A percentile compares a stretch with the other conserved stretches of the same genome.
Evolutionary conservation across 30 jellyfish, hydroid and myxozoan species (phyloP).

Genomic region (Pseudorhiza aurosa): DNA sequence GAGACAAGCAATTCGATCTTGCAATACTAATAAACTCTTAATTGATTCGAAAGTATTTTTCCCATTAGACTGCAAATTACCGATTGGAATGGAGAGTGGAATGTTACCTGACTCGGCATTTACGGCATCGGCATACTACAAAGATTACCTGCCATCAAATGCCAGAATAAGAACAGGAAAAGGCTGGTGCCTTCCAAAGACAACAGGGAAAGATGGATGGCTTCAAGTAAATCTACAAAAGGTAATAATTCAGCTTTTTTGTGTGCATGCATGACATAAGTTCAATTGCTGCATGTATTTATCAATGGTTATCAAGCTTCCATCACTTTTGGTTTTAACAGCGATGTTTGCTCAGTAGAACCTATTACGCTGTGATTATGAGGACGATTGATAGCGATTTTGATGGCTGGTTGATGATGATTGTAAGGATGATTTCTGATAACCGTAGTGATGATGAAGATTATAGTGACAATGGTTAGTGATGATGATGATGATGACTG

Average conservation of each 20-base stretch:
- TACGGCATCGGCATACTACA: slow-evolving; percentile 12
- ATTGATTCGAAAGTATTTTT: background rate
- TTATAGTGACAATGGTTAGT: no score
- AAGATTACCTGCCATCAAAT: slow-evolving; percentile 8
- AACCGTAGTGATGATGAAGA: no score
- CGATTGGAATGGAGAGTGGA: slow-evolving; percentile 56
- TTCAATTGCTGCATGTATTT: no score
- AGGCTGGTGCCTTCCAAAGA: slow-evolving; percentile 49
- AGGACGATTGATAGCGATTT: no score
- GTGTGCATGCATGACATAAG: background rate
- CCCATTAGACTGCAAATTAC: slow-evolving; percentile 61
- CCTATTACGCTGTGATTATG: no score
- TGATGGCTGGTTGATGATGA: no score
- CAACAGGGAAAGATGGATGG: slow-evolving; percentile 16
- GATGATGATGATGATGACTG: no score
- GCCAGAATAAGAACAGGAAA: slow-evolving; percentile 52
- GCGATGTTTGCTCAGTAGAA: no score
- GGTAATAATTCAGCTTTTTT: slow-evolving; percentile 7
- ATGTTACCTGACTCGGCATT: slow-evolving; percentile 65
- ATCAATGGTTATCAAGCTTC: background rate
- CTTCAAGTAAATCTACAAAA: slow-evolving; percentile 64
- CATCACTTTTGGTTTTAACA: no score
- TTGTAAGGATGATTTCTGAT: no score
- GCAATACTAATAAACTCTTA: no score
- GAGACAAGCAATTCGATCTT: no score